phyloP scores from a whole-genome alignment of 1,140 invertebrate genomes.

The Meloidogyne hapla region DNA sequence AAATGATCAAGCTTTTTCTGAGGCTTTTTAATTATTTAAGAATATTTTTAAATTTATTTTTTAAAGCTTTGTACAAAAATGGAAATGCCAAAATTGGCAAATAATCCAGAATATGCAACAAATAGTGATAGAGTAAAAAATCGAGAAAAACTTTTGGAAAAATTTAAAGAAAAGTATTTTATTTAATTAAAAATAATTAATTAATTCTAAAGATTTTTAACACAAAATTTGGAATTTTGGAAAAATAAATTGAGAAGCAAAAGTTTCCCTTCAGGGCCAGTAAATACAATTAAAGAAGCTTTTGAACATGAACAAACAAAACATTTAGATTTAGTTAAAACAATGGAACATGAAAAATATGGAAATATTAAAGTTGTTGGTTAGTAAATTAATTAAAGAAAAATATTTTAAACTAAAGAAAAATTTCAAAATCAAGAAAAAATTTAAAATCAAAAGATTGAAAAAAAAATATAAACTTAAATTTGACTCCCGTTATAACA shows the following conservation, averaged over 20 bases:
- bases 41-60: conserved; percentile 14
- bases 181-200: background rate
- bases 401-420: too few relatives aligned
- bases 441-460: too few relatives aligned
- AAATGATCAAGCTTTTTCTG: conserved; percentile 38
- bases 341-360: conserved; percentile 73
- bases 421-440: too few relatives aligned
- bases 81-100: conserved; percentile 69
- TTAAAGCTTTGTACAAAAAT: conserved; percentile 71
- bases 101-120: conserved; percentile 72
- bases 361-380: conserved; percentile 76
- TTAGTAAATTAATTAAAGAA: conserved; percentile 39
- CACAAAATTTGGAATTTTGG: conserved; percentile 78
- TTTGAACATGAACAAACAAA: conserved; percentile 71
- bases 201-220: conserved; percentile 68
- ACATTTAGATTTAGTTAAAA: conserved; percentile 75
- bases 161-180: conserved; percentile 68
- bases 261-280: conserved; percentile 81
- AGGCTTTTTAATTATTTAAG: conserved; percentile 21
- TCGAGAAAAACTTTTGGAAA: conserved; percentile 72
- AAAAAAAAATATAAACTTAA: too few relatives aligned
- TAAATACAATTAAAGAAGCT: conserved; percentile 81
- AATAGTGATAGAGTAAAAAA: conserved; percentile 78
- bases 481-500: too few relatives aligned
- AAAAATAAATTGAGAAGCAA: conserved; percentile 72